Evolutionary conservation across 2,888 invertebrate genomes (phyloP).

Genomic region (Lutraria lutraria): DNA sequence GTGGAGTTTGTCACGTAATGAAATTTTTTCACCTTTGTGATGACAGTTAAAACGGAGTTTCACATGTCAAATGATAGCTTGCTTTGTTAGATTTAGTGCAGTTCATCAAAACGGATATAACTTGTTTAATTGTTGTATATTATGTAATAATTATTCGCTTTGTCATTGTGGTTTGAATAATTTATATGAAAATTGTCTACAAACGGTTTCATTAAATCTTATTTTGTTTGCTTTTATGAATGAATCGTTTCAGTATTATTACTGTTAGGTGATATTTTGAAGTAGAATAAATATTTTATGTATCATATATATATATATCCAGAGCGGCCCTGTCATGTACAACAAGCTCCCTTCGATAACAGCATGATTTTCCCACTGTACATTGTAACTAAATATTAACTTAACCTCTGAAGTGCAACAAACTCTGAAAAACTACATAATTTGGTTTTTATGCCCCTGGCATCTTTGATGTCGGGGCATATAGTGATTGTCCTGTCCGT

Average conservation of each 20-base stretch:
- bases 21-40: not conserved
- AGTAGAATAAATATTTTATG: not conserved
- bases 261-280: not conserved
- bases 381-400: no score
- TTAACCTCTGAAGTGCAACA: no score
- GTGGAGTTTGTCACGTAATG: not conserved
- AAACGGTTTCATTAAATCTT: not conserved
- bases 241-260: not conserved
- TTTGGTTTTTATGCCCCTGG: no score
- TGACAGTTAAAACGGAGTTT: not conserved
- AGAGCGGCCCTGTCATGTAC: no score
- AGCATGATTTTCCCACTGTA: no score
- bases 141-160: not conserved
- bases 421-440: no score
- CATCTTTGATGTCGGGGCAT: no score
- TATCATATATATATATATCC: not conserved
- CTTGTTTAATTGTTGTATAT: not conserved
- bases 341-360: no score
- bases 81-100: not conserved
- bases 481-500: no score
- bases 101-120: not conserved
- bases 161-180: conserved; percentile 5
- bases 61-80: not conserved
- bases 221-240: not conserved
- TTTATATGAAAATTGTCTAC: not conserved